phyloP scores from a whole-genome alignment of 2,113 vertebrate species.

The Platysternon megacephalum region DNA sequence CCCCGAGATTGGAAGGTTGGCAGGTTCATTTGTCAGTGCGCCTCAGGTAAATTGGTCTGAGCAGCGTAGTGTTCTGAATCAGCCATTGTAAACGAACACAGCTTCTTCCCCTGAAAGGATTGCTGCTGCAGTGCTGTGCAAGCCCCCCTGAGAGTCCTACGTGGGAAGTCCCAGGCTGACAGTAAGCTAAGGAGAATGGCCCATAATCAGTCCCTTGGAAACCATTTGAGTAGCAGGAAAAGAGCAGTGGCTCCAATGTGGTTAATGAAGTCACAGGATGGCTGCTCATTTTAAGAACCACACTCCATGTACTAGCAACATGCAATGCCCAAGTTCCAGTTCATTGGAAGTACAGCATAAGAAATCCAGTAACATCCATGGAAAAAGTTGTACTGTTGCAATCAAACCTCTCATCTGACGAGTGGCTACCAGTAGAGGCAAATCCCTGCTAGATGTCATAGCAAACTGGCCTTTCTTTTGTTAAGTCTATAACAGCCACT shows the following conservation, averaged over 20 bases:
- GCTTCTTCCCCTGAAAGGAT: neutral
- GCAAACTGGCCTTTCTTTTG: neutral
- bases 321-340: neutral
- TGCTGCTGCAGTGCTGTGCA: neutral
- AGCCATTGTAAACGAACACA: neutral
- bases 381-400: neutral
- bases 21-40: accelerated
- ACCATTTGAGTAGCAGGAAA: neutral
- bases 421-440: accelerated
- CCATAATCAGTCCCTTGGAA: neutral
- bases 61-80: neutral
- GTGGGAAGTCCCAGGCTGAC: neutral
- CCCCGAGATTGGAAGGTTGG: neutral
- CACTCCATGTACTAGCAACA: neutral
- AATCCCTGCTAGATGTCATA: neutral
- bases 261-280: neutral
- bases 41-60: neutral
- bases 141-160: neutral
- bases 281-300: neutral
- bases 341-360: neutral
- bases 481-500: neutral
- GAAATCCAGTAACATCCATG: neutral
- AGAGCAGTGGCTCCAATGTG: neutral
- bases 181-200: neutral
- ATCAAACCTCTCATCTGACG: neutral